Evolutionary conservation across 2,888 invertebrate species (phyloP).

Genomic region (Tetragonula carbonaria): DNA sequence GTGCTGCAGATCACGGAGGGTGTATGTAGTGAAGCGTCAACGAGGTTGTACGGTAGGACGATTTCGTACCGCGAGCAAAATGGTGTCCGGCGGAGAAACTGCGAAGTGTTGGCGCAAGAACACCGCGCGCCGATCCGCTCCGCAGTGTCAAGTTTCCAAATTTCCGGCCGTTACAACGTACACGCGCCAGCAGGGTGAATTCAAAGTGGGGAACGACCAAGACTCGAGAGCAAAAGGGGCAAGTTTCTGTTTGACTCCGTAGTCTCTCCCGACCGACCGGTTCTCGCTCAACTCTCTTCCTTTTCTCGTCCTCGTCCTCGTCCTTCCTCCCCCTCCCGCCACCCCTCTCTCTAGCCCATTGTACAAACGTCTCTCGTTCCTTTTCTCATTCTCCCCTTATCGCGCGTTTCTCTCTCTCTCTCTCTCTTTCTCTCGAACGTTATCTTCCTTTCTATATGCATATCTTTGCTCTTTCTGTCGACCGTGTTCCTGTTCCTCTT

Average conservation of each 20-base stretch:
- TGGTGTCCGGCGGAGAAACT: conserved; percentile 65
- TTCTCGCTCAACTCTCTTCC: conserved; percentile 1
- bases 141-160: conserved; percentile 79
- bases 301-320: neutral
- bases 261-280: conserved; percentile 45
- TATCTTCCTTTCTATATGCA: conserved; percentile 18
- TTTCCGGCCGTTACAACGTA: conserved; percentile 74
- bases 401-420: neutral
- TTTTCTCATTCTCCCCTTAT: neutral
- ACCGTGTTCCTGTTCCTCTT: conserved; percentile 14
- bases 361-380: conserved; percentile 16
- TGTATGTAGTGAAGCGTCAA: conserved; percentile 47
- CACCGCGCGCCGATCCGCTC: conserved; percentile 50
- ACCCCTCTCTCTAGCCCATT: neutral
- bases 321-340: too few relatives aligned
- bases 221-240: conserved; percentile 63
- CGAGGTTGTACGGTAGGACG: conserved; percentile 59
- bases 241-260: conserved; percentile 73
- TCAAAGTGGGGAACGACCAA: conserved; percentile 39
- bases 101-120: conserved; percentile 65
- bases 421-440: too few relatives aligned
- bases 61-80: conserved; percentile 56
- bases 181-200: conserved; percentile 24
- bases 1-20: conserved; percentile 25
- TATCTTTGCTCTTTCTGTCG: conserved; percentile 18